Conservation (phyloP, 1,140 invertebrate species). For the Rhagoletis zephyria region DNA sequence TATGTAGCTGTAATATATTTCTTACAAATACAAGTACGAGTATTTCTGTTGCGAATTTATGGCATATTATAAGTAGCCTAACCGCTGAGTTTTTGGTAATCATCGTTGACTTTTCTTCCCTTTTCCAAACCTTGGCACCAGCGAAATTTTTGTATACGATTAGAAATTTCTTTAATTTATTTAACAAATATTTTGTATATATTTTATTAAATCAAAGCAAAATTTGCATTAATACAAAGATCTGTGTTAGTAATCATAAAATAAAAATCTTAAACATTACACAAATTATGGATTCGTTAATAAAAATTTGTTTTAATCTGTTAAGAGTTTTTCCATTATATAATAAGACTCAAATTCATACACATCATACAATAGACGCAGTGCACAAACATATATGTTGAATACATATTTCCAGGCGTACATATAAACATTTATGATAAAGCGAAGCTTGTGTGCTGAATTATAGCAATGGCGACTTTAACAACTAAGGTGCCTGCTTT, state of each 20-base stretch:
- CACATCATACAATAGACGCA: background rate
- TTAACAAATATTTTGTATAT: background rate
- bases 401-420: background rate
- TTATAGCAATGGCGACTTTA: too few relatives aligned
- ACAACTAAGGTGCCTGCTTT: too few relatives aligned
- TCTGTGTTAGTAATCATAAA: conserved; percentile 2
- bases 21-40: too few relatives aligned
- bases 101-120: too few relatives aligned
- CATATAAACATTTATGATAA: background rate
- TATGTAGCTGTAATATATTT: too few relatives aligned
- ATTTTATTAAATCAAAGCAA: conserved; percentile 22
- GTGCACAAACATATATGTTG: conserved; percentile 5
- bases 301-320: background rate
- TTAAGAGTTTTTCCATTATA: background rate
- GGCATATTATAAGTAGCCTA: too few relatives aligned
- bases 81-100: too few relatives aligned
- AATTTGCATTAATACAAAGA: background rate
- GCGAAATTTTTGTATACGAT: too few relatives aligned
- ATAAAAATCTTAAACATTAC: background rate
- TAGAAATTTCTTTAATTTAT: background rate
- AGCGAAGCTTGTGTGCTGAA: too few relatives aligned
- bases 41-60: too few relatives aligned
- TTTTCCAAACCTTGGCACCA: too few relatives aligned
- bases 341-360: conserved; percentile 17
- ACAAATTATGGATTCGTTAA: background rate